These are phyloP conservation scores for Pasiphila rectangulata DNA, from an alignment of 2,888 invertebrate genomes.

Conservation along the genomic window DNA sequence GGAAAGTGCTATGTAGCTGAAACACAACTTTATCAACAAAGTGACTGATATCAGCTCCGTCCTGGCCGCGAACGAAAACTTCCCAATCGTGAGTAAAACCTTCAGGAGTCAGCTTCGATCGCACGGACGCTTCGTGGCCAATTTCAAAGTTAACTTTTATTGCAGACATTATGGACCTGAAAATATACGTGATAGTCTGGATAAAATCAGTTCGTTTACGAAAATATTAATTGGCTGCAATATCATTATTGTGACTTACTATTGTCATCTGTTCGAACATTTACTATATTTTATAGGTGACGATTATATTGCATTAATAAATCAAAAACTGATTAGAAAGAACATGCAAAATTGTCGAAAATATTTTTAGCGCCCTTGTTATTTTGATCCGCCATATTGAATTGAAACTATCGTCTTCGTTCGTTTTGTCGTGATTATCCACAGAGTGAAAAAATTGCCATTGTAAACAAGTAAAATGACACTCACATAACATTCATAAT, in stretches of 20 bases:
- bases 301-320: constrained; percentile 36
- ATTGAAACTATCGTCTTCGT: constrained; percentile 30
- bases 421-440: constrained; percentile 18
- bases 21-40: constrained; percentile 97
- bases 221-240: constrained; percentile 31
- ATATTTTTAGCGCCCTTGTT: constrained; percentile 78
- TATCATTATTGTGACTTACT: constrained; percentile 36
- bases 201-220: constrained; percentile 33
- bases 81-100: constrained; percentile 99
- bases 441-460: constrained; percentile 16
- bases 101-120: constrained; percentile 90
- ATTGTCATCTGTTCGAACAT: constrained; percentile 32
- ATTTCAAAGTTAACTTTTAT: constrained; percentile 91
- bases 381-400: constrained; percentile 78
- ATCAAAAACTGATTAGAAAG: constrained; percentile 43
- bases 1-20: constrained; percentile 94
- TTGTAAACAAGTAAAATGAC: background rate
- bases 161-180: constrained; percentile 58
- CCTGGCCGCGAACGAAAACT: constrained; percentile 94
- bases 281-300: constrained; percentile 36
- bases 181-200: constrained; percentile 28
- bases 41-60: constrained; percentile 91
- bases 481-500: too few relatives aligned
- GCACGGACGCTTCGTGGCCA: constrained; percentile 92
- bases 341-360: constrained; percentile 33